phyloP scores from a whole-genome alignment of 2,113 vertebrate species.

The Macrotis lagotis region DNA sequence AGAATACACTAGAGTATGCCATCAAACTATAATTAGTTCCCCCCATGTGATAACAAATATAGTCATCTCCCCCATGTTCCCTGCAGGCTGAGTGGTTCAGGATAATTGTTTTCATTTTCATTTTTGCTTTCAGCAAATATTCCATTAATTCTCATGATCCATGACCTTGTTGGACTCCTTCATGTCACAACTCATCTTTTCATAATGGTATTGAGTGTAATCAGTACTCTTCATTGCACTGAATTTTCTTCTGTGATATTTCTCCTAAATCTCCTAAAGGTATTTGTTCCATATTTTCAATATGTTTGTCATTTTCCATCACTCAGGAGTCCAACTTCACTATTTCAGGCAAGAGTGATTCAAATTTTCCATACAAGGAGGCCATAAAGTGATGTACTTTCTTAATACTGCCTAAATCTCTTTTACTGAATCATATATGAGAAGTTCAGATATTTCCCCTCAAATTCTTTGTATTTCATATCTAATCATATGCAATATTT shows the following conservation, averaged over 20 bases:
- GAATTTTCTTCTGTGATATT: constrained; percentile 45
- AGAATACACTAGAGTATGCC: background rate
- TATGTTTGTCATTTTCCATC: constrained; percentile 72
- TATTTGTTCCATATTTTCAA: constrained; percentile 71
- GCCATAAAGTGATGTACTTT: constrained; percentile 52
- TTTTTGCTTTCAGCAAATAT: background rate
- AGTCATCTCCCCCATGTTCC: constrained; percentile 40
- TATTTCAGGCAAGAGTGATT: constrained; percentile 66
- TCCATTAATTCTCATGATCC: constrained; percentile 42
- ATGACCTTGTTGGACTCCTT: constrained; percentile 45
- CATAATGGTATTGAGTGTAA: constrained; percentile 47
- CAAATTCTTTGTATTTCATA: background rate
- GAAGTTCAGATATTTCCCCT: constrained; percentile 56
- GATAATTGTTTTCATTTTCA: background rate
- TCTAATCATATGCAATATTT: background rate
- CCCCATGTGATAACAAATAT: constrained; percentile 35
- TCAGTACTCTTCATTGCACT: constrained; percentile 29
- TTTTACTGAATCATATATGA: constrained; percentile 37
- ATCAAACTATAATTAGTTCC: background rate
- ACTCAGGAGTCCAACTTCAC: constrained; percentile 64
- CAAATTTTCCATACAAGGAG: constrained; percentile 59
- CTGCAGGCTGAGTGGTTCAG: background rate
- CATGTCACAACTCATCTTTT: constrained; percentile 52
- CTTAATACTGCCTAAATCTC: constrained; percentile 66
- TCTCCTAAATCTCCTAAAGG: constrained; percentile 60